A percentile compares a stretch with the other conserved stretches of the same genome.
phyloP scores from a whole-genome alignment of 2,113 vertebrate genomes.

The Oryzias curvinotus region DNA sequence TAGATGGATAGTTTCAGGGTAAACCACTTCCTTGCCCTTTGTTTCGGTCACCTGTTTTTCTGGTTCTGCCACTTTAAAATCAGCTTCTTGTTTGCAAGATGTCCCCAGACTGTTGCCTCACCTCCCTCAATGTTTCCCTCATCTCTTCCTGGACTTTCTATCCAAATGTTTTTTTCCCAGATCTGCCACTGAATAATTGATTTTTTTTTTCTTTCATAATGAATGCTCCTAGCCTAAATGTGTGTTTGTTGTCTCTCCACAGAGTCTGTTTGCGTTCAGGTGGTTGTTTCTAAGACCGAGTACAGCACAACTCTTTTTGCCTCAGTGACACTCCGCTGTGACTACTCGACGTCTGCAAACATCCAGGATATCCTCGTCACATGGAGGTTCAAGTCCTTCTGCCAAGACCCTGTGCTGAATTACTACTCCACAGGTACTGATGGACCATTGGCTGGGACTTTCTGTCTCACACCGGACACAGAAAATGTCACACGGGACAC shows the following conservation, averaged over 20 bases:
- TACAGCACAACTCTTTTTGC: conserved; percentile 86
- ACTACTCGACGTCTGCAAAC: conserved; percentile 89
- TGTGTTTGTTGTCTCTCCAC: conserved; percentile 15
- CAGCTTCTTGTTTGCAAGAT: conserved; percentile 4
- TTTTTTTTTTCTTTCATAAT: background rate
- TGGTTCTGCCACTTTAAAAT: conserved; percentile 59
- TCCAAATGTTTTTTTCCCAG: background rate
- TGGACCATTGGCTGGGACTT: background rate
- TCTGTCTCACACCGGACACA: background rate
- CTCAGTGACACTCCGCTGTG: conserved; percentile 83
- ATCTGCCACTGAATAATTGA: background rate
- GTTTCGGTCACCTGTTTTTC: conserved; percentile 65
- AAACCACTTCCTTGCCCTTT: conserved; percentile 56
- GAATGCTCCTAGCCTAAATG: background rate
- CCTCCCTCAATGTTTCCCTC: conserved; percentile 1
- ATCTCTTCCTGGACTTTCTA: background rate
- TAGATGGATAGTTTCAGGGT: conserved; percentile 53
- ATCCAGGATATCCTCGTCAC: conserved; percentile 87
- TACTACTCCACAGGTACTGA: conserved; percentile 85
- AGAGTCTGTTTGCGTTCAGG: conserved; percentile 84
- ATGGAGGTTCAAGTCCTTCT: conserved; percentile 94
- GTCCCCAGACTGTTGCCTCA: background rate
- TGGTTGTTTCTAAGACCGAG: conserved; percentile 79
- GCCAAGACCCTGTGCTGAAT: conserved; percentile 93
- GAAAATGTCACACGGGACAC: no score